Percentiles rank a stretch among this genome's conserved stretches.
Evolutionary conservation across 2,113 vertebrate genomes (phyloP).

Genomic region (Prinia subflava): DNA sequence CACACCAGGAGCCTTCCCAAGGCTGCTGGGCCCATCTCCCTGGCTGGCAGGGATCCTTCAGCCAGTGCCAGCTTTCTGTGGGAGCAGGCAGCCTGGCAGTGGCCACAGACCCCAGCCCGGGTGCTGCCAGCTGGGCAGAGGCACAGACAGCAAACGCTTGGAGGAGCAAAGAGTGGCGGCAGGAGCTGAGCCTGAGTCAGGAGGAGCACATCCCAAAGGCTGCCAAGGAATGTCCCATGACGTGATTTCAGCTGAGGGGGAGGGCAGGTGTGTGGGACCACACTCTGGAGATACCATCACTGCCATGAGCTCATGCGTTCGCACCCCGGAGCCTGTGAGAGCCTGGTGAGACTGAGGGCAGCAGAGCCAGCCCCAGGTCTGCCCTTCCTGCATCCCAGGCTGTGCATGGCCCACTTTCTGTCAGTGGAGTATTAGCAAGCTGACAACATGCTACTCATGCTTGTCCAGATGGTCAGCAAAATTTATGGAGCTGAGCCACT

Average conservation of each 20-base stretch:
- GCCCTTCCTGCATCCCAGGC: neutral
- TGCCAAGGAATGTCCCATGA: neutral
- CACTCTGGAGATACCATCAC: neutral
- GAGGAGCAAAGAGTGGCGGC: rapidly evolving
- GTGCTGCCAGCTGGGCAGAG: neutral
- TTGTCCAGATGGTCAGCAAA: neutral
- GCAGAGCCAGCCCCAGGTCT: neutral
- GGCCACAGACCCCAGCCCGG: neutral
- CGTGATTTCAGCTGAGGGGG: neutral
- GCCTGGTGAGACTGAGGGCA: neutral
- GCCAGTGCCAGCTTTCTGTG: neutral
- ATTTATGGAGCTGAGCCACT: neutral
- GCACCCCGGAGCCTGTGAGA: neutral
- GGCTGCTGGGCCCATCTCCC: neutral
- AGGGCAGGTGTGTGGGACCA: neutral
- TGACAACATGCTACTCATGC: neutral
- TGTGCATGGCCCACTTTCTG: neutral
- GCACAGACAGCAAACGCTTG: rapidly evolving
- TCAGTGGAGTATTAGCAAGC: neutral
- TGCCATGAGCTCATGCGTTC: neutral
- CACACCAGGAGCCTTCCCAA: neutral
- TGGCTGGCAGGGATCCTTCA: neutral
- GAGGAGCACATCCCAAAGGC: neutral
- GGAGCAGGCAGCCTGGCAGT: neutral
- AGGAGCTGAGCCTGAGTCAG: neutral